Conservation (phyloP, 2,888 invertebrate genomes). For the Esperia sulphurella region DNA sequence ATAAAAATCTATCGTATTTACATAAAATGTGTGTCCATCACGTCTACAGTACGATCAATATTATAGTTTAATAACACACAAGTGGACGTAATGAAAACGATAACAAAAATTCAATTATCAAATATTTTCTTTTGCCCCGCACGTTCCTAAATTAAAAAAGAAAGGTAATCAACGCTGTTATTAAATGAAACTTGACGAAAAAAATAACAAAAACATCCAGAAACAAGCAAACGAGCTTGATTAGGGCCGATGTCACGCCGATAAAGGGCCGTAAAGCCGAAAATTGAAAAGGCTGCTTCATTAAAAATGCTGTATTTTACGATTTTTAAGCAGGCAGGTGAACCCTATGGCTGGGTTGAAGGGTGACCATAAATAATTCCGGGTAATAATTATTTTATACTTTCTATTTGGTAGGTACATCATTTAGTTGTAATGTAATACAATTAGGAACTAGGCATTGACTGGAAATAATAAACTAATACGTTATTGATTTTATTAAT, state of each 20-base stretch:
- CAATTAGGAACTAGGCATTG: no score
- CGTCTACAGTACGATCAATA: slow-evolving; percentile 5
- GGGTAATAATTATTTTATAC: not conserved
- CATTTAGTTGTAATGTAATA: no score
- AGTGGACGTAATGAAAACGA: slow-evolving; percentile 31
- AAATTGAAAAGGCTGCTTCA: slow-evolving; percentile 76
- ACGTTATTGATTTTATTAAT: no score
- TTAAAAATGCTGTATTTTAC: slow-evolving; percentile 77
- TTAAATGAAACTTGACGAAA: slow-evolving; percentile 26
- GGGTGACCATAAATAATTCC: slow-evolving; percentile 42
- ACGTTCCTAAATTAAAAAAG: slow-evolving; percentile 55
- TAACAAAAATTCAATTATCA: slow-evolving; percentile 55
- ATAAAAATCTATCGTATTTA: slow-evolving; percentile 11
- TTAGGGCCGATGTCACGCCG: slow-evolving; percentile 77
- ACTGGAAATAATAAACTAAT: no score
- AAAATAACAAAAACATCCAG: slow-evolving; percentile 36
- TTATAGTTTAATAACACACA: slow-evolving; percentile 5
- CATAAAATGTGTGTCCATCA: slow-evolving; percentile 12
- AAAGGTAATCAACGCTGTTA: slow-evolving; percentile 57
- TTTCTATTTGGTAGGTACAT: no score
- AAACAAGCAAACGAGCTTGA: slow-evolving; percentile 62
- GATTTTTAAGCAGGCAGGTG: slow-evolving; percentile 73
- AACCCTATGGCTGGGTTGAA: slow-evolving; percentile 45
- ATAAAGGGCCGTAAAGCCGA: slow-evolving; percentile 69
- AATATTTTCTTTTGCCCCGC: slow-evolving; percentile 40